A percentile compares a stretch with the other conserved stretches of the same genome.
phyloP scores from a whole-genome alignment of 2,113 vertebrate species.

The Oriolus oriolus region DNA sequence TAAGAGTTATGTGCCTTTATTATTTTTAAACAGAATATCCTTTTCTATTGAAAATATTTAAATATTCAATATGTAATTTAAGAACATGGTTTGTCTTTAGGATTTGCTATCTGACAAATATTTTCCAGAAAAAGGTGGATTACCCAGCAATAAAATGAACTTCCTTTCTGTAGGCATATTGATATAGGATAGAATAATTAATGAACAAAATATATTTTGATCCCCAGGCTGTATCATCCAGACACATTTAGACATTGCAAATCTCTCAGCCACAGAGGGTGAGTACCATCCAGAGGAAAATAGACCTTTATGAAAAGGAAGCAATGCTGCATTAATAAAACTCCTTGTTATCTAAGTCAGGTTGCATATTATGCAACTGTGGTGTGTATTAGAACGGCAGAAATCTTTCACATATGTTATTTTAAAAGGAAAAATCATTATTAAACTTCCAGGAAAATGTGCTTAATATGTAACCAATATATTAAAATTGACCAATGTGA shows the following conservation, averaged over 20 bases:
- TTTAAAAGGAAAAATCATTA: not conserved
- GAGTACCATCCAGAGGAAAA: not conserved
- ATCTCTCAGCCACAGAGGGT: not conserved
- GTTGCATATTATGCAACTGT: fast-evolving
- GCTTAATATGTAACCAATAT: not conserved
- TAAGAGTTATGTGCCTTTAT: not conserved
- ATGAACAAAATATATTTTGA: not conserved
- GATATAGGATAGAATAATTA: not conserved
- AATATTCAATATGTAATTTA: not conserved
- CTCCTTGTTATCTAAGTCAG: not conserved
- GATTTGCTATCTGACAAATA: slow-evolving; percentile 3
- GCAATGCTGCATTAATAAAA: not conserved
- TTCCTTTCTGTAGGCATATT: not conserved
- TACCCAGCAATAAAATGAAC: not conserved
- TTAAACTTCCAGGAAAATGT: not conserved
- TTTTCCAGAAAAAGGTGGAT: slow-evolving; percentile 16
- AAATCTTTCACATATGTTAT: not conserved
- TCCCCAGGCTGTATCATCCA: not conserved
- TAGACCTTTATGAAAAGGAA: not conserved
- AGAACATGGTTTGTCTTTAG: not conserved
- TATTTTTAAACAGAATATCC: not conserved
- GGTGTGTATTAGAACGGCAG: not conserved
- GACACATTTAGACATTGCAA: not conserved
- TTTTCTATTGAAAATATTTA: not conserved
- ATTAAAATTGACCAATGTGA: not conserved